These are phyloP conservation scores for Cyprinella venusta DNA, from an alignment of 2,797 vertebrate genomes.

Conservation along the genomic window DNA sequence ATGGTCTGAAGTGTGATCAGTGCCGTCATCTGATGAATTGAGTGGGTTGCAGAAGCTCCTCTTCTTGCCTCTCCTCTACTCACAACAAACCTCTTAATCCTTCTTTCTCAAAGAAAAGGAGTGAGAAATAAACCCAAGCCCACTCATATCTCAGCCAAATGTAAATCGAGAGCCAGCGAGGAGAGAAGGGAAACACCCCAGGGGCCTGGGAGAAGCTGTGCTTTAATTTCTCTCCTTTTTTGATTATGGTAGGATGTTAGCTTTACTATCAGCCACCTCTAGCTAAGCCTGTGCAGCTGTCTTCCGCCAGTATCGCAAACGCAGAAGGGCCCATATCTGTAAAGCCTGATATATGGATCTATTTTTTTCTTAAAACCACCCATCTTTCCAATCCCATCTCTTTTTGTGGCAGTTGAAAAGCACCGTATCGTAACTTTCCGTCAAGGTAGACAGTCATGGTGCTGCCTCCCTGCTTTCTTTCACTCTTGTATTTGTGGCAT, in stretches of 20 bases:
- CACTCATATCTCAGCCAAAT: constrained; percentile 43
- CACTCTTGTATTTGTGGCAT: constrained; percentile 56
- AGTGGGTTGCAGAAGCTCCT: constrained; percentile 6
- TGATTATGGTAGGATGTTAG: constrained; percentile 64
- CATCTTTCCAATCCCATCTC: constrained; percentile 51
- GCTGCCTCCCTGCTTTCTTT: constrained; percentile 45
- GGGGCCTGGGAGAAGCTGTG: constrained; percentile 59
- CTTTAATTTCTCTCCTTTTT: constrained; percentile 64
- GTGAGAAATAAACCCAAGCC: constrained; percentile 43
- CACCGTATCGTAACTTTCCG: constrained; percentile 51
- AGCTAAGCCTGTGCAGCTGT: constrained; percentile 46
- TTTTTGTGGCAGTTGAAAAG: constrained; percentile 58
- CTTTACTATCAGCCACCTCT: constrained; percentile 52
- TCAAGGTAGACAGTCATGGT: constrained; percentile 51
- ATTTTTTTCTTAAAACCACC: constrained; percentile 51
- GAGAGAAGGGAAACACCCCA: constrained; percentile 47
- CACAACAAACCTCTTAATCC: constrained; percentile 32
- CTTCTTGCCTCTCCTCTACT: not conserved
- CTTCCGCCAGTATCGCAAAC: constrained; percentile 45
- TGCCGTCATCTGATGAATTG: constrained; percentile 16
- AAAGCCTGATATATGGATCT: constrained; percentile 50
- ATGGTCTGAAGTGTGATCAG: not conserved
- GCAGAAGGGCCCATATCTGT: constrained; percentile 46
- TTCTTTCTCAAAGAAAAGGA: constrained; percentile 33
- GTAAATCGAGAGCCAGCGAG: constrained; percentile 39